phyloP scores from a whole-genome alignment of 2,797 vertebrate genomes.

The Schizopygopsis pylzovi region DNA sequence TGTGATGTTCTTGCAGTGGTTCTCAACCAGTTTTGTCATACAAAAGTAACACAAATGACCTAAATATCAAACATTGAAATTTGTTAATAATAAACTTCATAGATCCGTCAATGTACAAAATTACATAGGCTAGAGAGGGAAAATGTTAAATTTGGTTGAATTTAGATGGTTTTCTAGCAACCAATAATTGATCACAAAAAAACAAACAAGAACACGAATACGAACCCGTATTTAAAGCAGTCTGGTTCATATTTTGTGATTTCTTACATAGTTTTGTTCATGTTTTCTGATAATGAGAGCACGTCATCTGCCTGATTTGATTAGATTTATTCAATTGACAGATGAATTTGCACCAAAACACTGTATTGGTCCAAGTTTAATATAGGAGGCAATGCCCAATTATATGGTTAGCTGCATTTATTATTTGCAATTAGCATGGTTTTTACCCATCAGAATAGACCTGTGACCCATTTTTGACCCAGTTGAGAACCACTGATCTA shows the following conservation, averaged over 20 bases:
- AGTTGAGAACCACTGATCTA: slow-evolving; percentile 26
- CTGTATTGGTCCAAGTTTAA: background rate
- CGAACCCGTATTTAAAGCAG: too few relatives aligned
- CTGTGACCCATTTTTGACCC: background rate
- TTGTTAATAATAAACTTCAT: background rate
- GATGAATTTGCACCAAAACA: background rate
- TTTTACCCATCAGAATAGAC: background rate
- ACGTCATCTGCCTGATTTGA: background rate
- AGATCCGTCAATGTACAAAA: background rate
- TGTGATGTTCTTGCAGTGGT: background rate
- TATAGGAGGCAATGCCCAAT: background rate
- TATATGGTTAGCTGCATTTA: background rate
- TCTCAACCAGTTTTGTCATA: slow-evolving; percentile 21
- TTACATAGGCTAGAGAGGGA: too few relatives aligned
- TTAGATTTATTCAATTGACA: background rate
- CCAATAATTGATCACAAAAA: background rate
- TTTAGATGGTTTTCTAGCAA: background rate
- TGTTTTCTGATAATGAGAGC: background rate
- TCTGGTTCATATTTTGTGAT: too few relatives aligned
- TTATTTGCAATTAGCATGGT: background rate
- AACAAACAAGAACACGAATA: too few relatives aligned
- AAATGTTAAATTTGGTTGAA: background rate
- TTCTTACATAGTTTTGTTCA: background rate
- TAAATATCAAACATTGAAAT: background rate
- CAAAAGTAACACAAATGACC: background rate